Evolutionary conservation across 1,140 invertebrate species (phyloP).

Genomic region (Vanessa atalanta): DNA sequence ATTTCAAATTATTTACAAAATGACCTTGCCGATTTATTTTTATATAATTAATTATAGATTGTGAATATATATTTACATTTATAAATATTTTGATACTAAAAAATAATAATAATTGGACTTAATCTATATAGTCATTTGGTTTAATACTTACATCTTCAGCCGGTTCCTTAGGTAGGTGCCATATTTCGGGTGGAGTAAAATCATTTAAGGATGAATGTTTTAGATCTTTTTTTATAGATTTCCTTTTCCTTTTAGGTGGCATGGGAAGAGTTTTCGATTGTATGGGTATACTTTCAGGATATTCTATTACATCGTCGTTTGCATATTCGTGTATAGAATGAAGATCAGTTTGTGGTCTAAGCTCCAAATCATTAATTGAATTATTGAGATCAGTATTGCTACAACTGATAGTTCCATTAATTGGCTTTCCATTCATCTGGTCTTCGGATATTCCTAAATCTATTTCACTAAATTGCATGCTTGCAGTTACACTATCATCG

Average conservation of each 20-base stretch:
- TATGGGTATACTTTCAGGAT: slow-evolving; percentile 69
- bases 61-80: no score
- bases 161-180: slow-evolving; percentile 53
- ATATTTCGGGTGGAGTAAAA: slow-evolving; percentile 44
- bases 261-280: slow-evolving; percentile 76
- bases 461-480: slow-evolving; percentile 73
- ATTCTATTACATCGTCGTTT: slow-evolving; percentile 75
- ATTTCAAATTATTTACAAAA: no score
- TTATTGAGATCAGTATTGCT: slow-evolving; percentile 34
- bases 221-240: slow-evolving; percentile 54
- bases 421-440: slow-evolving; percentile 49
- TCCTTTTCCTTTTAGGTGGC: slow-evolving; percentile 71
- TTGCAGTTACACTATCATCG: slow-evolving; percentile 68
- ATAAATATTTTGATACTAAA: neutral
- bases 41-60: no score
- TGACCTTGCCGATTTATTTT: no score
- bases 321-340: slow-evolving; percentile 72
- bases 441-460: slow-evolving; percentile 61
- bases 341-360: slow-evolving; percentile 60
- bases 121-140: neutral
- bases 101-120: neutral
- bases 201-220: slow-evolving; percentile 66
- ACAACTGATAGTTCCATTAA: slow-evolving; percentile 41
- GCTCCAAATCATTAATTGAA: slow-evolving; percentile 42
- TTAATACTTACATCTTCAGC: slow-evolving; percentile 67